Conservation (phyloP, 2,113 vertebrate species). For the Hippolais icterina region DNA sequence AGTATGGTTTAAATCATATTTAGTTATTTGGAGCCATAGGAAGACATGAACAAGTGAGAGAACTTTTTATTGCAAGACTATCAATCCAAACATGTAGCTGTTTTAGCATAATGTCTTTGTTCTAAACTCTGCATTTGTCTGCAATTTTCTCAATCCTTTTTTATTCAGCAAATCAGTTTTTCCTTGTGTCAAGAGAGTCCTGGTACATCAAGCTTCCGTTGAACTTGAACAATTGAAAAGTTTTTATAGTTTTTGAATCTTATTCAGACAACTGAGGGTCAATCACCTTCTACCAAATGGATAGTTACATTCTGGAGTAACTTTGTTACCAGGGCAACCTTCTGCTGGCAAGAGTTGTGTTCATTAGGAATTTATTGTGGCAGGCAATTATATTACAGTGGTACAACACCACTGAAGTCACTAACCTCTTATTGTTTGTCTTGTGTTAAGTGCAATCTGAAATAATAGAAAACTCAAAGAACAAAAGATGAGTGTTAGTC, state of each 20-base stretch:
- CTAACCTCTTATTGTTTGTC: conserved; percentile 11
- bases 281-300: background rate
- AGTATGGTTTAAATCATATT: background rate
- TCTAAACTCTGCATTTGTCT: background rate
- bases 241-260: background rate
- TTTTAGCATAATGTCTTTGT: background rate
- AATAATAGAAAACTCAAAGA: background rate
- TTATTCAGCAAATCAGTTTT: background rate
- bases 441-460: background rate
- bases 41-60: background rate
- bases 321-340: conserved; percentile 9
- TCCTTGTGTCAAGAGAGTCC: background rate
- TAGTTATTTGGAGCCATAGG: background rate
- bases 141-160: background rate
- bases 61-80: background rate
- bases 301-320: background rate
- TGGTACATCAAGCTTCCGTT: background rate
- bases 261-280: background rate
- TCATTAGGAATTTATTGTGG: conserved; percentile 37
- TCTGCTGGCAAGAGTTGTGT: background rate
- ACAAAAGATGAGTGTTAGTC: background rate
- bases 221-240: background rate
- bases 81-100: background rate
- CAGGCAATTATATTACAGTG: conserved; percentile 19
- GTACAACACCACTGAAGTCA: background rate